Base-by-base conservation (phyloP, 2,797 vertebrate genomes). In the Spondyliosoma cantharus region DNA sequence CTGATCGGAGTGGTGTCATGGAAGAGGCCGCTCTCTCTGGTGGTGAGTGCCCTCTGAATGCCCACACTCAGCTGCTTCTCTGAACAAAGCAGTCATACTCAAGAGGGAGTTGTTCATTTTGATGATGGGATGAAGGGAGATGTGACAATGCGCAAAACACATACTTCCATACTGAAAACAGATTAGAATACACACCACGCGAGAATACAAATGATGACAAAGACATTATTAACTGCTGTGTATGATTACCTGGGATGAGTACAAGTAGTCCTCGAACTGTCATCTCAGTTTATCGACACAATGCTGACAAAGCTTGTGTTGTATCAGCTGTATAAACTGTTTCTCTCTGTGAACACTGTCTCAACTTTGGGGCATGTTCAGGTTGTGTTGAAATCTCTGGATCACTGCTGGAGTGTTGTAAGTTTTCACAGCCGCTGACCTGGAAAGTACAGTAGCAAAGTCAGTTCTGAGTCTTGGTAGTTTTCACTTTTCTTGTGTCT, bases 1-100 rank as follows among this genome's bases (percentile, higher is more conserved):
- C 80, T 99, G 90, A 99, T 99, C 0, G 98, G 98, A 0, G 97
- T 99, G 62, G 97, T 99, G 90, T 99, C 98, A 32, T 99, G 98
- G 98, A 99, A 99, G 92, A 97, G 98, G 86, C 98, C 98, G 6
- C 96, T 99, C 68, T 99, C 98, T 29, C 96, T 99, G 5, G 98
- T 99, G 96, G 98, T 99, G 92, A 98, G 98, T 95, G 71, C 81
- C 49, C 75, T 79, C 61, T 67, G 19, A 77, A 74, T 49, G 11
- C 80, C 67, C 29, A 81, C 85, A 67, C 53, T 68, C 46, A 5
- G 59, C 61, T 57, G 50, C 73, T 72, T 14, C 53, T 60, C 60
- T 24, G 48, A 81, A 73, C 59, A 82, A 71, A 87, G 77, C 74
- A 61, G 13, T 50, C 45, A 61, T 43, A 78, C 27, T 68, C 68